phyloP scores from a whole-genome alignment of 2,888 invertebrate species.

The Brachycybe producta region DNA sequence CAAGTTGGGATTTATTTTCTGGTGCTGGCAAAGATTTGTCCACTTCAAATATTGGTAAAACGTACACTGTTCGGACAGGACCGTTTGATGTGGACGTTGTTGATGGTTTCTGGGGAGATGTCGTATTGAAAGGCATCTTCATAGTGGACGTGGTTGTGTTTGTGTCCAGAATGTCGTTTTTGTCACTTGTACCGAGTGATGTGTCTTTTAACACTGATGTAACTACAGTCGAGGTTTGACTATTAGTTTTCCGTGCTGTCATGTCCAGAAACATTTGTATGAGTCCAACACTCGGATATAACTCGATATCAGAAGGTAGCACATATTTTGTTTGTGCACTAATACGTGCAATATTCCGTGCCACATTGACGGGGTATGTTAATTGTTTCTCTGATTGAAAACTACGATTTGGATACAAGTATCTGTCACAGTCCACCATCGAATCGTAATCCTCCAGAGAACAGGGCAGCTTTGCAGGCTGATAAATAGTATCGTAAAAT shows the following conservation, averaged over 20 bases:
- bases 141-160: no score
- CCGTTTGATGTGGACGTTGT: no score
- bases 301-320: conserved; percentile 75
- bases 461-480: conserved; percentile 40
- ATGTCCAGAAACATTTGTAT: conserved; percentile 69
- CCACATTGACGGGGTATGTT: conserved; percentile 79
- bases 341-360: conserved; percentile 75
- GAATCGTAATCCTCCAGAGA: conserved; percentile 2
- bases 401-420: conserved; percentile 5
- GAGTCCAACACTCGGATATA: conserved; percentile 73
- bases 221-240: no score
- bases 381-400: conserved; percentile 61
- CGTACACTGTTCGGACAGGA: conserved; percentile 39
- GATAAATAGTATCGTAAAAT: conserved; percentile 74
- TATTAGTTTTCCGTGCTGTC: conserved; percentile 46
- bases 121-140: no score
- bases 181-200: no score
- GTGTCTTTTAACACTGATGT: no score
- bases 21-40: conserved; percentile 39
- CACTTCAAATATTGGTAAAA: conserved; percentile 37
- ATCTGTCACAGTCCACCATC: neutral
- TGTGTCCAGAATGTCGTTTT: no score
- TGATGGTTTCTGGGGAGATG: no score
- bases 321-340: conserved; percentile 68
- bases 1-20: conserved; percentile 45